Base-by-base conservation (phyloP, 1,140 invertebrate species). In the Batillaria attramentaria region DNA sequence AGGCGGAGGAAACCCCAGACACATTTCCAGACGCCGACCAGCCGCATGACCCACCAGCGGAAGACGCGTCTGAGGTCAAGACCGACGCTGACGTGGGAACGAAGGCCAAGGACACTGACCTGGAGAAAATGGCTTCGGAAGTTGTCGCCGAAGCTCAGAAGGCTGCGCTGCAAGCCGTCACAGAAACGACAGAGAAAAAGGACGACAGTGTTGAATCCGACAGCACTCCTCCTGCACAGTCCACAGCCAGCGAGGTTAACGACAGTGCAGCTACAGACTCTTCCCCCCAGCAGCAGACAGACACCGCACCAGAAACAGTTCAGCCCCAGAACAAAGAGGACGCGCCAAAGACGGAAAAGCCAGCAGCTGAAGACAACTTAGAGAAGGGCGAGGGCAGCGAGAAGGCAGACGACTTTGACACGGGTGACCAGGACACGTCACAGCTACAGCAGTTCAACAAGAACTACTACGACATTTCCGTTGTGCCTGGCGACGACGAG, bases 391-490 rank as follows among this genome's bases (percentile, higher is more conserved):
- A 50, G 24, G 46, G 46, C 10, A 50, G 46, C 46, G 46, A 13
- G 10, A 8, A 8, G 10, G 10, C 24, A 35, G 3, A 24, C 66
- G 20, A 10, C 66, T 16, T 20, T 41, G 62, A 10, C 62, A 35
- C 66, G 28, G 18, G 13, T 31, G 18, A 39, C 6, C 13, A 39
- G 31, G 68, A 70, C 68, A 70, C 41, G 24, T 20, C 31, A 16
- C 66, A 69, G 37, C 68, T 70, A 42, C 68, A 70, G 41, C 42
- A 70, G 68, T 70, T 70, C 68, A 70, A 69, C 35, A 13, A 41
- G n/a, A 20, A 2, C 35, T 20, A 69, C 42, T 37, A 69, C 35
- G 37, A 20, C 66, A 69, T 69, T 41, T 18, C 66, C 20, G 37
- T 41, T 24, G 18, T 24, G 3, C 37, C 3, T 41, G 66, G 42